phyloP scores from a whole-genome alignment of 2,888 invertebrate species.

The Ceramica pisi region DNA sequence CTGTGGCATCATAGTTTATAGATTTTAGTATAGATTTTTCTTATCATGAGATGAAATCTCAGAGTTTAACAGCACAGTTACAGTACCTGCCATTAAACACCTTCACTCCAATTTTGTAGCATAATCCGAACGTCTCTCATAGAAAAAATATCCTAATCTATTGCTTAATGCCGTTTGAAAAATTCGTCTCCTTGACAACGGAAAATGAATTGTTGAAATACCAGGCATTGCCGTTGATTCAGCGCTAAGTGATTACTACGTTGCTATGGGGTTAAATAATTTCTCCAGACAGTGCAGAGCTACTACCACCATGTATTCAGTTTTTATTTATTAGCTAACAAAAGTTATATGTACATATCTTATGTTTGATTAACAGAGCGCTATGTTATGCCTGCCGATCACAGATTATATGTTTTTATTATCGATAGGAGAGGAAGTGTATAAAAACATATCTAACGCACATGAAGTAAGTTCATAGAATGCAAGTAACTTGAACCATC shows the following conservation, averaged over 20 bases:
- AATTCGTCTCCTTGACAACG: background rate
- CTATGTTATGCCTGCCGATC: rapidly evolving
- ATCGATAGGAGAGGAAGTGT: background rate
- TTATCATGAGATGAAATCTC: too few relatives aligned
- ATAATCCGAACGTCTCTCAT: background rate
- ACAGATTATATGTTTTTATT: background rate
- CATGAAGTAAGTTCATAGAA: background rate
- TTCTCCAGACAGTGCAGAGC: background rate
- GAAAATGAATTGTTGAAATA: background rate
- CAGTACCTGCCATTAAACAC: background rate
- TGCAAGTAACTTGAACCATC: conserved; percentile 10
- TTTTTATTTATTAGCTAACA: too few relatives aligned
- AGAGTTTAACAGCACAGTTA: too few relatives aligned
- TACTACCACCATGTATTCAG: too few relatives aligned
- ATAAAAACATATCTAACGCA: background rate
- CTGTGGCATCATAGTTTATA: too few relatives aligned
- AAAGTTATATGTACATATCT: too few relatives aligned
- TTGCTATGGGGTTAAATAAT: background rate
- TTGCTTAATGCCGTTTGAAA: background rate
- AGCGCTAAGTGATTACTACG: background rate
- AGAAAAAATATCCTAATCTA: background rate
- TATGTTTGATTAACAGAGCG: too few relatives aligned
- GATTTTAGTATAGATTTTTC: too few relatives aligned
- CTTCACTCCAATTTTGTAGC: background rate
- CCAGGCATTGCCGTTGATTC: too few relatives aligned